These are phyloP conservation scores for Hemibagrus guttatus DNA, from an alignment of 2,797 vertebrate species.

Conservation along the genomic window DNA sequence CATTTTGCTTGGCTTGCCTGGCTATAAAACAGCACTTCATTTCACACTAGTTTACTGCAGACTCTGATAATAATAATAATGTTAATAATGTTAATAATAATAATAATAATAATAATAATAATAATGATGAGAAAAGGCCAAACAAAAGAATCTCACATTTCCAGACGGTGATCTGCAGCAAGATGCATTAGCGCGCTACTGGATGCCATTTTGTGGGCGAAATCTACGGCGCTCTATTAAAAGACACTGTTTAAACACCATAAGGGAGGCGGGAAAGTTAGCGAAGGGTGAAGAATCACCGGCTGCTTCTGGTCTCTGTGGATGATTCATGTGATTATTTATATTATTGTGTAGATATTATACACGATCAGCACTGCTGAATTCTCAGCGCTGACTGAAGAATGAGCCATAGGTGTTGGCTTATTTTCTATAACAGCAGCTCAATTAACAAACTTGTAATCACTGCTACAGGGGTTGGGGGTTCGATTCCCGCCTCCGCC, in stretches of 20 bases:
- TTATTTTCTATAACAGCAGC: neutral
- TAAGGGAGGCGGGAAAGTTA: neutral
- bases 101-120: too few relatives aligned
- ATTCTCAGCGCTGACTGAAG: neutral
- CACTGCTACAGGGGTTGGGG: too few relatives aligned
- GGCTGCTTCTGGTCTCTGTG: neutral
- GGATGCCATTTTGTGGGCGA: neutral
- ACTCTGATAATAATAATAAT: neutral
- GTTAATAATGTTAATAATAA: too few relatives aligned
- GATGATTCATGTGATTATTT: constrained; percentile 4
- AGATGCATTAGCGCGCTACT: neutral
- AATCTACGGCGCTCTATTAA: neutral
- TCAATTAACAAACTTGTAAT: neutral
- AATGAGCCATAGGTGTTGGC: neutral
- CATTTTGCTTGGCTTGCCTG: neutral
- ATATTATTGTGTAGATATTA: neutral
- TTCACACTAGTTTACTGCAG: neutral
- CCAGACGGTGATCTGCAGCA: neutral
- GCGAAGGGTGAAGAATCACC: neutral
- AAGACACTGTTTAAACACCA: neutral
- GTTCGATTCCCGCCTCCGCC: too few relatives aligned
- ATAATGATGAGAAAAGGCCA: neutral
- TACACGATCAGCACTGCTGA: neutral
- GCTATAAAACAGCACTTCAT: neutral
- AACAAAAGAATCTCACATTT: neutral